phyloP scores from a whole-genome alignment of 2,113 vertebrate genomes.

The Chunga burmeisteri region DNA sequence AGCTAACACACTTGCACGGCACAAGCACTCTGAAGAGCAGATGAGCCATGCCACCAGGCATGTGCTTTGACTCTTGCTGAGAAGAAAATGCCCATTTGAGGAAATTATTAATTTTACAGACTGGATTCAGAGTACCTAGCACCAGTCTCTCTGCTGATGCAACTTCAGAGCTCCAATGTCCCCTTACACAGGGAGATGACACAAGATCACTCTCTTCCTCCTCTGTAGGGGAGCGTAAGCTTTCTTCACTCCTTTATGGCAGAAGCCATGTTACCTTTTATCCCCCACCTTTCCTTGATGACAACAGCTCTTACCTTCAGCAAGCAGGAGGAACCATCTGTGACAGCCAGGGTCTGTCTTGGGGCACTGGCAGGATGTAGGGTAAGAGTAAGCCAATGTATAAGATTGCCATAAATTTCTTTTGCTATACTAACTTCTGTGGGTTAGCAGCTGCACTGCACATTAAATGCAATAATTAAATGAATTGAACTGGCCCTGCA shows the following conservation, averaged over 20 bases:
- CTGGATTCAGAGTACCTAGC: background rate
- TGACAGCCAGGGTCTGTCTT: background rate
- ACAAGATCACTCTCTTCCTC: background rate
- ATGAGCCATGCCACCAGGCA: too few species aligned
- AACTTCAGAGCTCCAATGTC: background rate
- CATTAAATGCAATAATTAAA: background rate
- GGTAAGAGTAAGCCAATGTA: background rate
- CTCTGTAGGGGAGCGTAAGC: background rate
- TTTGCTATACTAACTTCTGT: background rate
- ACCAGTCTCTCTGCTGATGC: background rate
- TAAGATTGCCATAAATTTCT: background rate
- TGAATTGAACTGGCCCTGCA: background rate
- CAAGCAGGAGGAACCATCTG: background rate
- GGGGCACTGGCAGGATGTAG: background rate
- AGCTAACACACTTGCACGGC: background rate
- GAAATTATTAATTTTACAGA: background rate
- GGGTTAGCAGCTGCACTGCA: background rate
- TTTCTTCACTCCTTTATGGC: background rate
- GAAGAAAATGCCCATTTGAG: background rate
- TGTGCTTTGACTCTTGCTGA: background rate
- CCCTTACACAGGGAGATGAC: background rate
- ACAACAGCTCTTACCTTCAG: background rate
- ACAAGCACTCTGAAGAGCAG: background rate
- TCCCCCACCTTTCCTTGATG: background rate
- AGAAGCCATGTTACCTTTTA: background rate